Evolutionary conservation across 2,888 invertebrate genomes (phyloP), one percentile per base, ranked within the genome.

Genomic region (Agonopterix arenella): DNA sequence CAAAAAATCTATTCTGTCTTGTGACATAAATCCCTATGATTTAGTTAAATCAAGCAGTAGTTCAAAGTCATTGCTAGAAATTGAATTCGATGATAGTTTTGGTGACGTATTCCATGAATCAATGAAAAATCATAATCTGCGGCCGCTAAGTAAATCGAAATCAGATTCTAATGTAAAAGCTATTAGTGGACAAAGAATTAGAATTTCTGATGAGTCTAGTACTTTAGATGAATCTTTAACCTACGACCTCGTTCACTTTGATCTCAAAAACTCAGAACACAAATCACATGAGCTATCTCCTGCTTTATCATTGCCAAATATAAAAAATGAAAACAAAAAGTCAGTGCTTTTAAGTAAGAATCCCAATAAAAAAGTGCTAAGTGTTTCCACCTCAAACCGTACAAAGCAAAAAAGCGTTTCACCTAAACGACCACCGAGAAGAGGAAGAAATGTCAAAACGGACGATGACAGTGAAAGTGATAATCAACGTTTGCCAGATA

Each of bases 21-120:
- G 96, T 82, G 93, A 94, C 73, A 94, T 96, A 42, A 96, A 96
- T 78, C 95, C 96, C 2, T 96, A 96, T 72, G 94, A 95, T 59
- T 89, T 96, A 69, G 92, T 96, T 63, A 93, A 94, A 74, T 84
- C 84, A 56, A 89, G 68, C 52, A 70, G 76, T n/a, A 71, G 63
- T 69, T 73, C 84, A 57, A 81, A 90, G 72, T 84, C 90, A 63
- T 65, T 90, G 56, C 84, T 81, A 42, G 83, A 86, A 73, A 83
- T 86, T 59, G 88, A 90, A 61, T 89, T 90, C 60, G 90, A 91
- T 60, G 91, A 91, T 68, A 84, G 89, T 50, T 89, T 73, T 67
- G 80, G 74, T 36, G 79, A 85, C 50, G 73, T 84, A 9, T 81
- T 89, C 76, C 73, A 80, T 51, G 79, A 83, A 54, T 76, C 84